phyloP scores from a whole-genome alignment of 2,888 invertebrate species.

The Agrotis segetum region DNA sequence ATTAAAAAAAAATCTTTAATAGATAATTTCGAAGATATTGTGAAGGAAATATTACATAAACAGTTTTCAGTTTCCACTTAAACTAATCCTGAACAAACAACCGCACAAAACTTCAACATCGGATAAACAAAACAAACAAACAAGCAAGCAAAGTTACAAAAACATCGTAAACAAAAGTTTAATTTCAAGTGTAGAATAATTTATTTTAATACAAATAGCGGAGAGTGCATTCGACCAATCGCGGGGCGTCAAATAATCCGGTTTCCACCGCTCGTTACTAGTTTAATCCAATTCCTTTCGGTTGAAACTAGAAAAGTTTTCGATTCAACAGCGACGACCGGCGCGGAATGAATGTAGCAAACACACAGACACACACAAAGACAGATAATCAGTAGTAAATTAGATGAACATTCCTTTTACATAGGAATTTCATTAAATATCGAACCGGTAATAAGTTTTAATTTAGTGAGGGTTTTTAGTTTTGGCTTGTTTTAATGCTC shows the following conservation, averaged over 20 bases:
- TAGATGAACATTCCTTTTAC: slow-evolving; percentile 59
- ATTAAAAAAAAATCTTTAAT: not conserved
- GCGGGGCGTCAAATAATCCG: slow-evolving; percentile 66
- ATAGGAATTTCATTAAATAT: slow-evolving; percentile 49
- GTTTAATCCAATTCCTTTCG: slow-evolving; percentile 71
- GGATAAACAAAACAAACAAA: slow-evolving; percentile 11
- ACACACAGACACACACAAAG: slow-evolving; percentile 52
- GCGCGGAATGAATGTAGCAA: slow-evolving; percentile 57
- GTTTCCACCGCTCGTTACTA: slow-evolving; percentile 63
- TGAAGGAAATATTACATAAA: slow-evolving; percentile 17
- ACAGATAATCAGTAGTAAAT: slow-evolving; percentile 62
- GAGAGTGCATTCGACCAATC: slow-evolving; percentile 62
- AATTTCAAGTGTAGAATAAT: slow-evolving; percentile 58
- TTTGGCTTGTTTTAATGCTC: slow-evolving; percentile 5
- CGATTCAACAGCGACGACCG: slow-evolving; percentile 63
- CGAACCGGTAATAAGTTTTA: slow-evolving; percentile 41
- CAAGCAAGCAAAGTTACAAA: slow-evolving; percentile 32
- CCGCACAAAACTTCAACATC: not conserved
- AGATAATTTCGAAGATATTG: not conserved
- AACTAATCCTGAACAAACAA: slow-evolving; percentile 21
- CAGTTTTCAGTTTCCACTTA: slow-evolving; percentile 2
- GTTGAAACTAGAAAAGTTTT: slow-evolving; percentile 70
- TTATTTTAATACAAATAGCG: slow-evolving; percentile 64
- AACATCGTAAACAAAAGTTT: slow-evolving; percentile 59
- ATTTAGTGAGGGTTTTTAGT: slow-evolving; percentile 36